Evolutionary conservation across 2,888 invertebrate genomes (phyloP).

Genomic region (Pyrrhosoma nymphula): DNA sequence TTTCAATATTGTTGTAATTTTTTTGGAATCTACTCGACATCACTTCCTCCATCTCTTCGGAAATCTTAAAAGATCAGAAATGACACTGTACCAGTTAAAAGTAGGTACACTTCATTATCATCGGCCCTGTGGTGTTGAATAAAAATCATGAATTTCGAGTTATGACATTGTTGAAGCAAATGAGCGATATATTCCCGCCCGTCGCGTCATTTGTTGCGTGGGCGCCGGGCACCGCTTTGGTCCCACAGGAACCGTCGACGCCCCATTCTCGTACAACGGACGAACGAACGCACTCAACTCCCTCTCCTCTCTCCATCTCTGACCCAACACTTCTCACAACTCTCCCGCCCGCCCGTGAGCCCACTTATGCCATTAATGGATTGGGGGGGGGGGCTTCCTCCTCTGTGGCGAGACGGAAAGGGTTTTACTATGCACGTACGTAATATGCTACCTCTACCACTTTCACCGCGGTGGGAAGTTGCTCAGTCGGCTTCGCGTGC

Average conservation of each 20-base stretch:
- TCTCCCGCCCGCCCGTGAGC: no score
- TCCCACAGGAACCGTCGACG: constrained; percentile 50
- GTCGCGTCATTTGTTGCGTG: constrained; percentile 23
- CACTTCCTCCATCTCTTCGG: no score
- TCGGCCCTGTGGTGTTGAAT: no score
- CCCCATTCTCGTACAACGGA: not conserved
- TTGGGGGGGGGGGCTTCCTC: no score
- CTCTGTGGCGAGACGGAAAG: not conserved
- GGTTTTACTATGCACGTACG: not conserved
- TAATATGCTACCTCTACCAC: not conserved
- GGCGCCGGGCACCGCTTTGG: not conserved
- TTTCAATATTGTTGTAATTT: no score
- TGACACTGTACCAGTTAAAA: no score
- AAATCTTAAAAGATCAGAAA: no score
- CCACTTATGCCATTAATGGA: constrained; percentile 27
- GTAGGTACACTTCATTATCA: no score
- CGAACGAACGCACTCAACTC: not conserved
- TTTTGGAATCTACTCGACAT: no score
- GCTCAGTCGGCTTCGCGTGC: not conserved
- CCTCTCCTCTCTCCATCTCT: not conserved
- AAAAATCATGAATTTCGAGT: no score
- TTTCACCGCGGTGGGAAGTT: constrained; percentile 59
- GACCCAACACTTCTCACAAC: not conserved
- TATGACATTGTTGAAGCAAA: no score
- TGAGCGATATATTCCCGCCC: no score